These are phyloP conservation scores for Sus scrofa DNA, from an alignment of 2,113 vertebrate species.

Conservation along the genomic window DNA sequence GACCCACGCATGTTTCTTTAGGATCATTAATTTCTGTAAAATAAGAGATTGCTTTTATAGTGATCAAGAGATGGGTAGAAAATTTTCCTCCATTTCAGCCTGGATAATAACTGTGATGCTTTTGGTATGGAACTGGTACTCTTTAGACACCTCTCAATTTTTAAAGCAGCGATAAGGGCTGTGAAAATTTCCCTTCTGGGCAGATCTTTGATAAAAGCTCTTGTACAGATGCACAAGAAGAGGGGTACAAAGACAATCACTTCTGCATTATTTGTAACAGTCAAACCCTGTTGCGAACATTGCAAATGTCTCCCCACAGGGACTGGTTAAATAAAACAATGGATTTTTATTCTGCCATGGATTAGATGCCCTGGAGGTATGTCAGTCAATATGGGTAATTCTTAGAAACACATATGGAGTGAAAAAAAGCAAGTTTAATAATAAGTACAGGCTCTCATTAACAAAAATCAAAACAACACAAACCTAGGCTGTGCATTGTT, in stretches of 20 bases:
- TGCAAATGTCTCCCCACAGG: not conserved
- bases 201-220: not conserved
- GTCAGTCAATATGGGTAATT: not conserved
- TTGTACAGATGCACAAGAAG: not conserved
- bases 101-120: not conserved
- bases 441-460: not conserved
- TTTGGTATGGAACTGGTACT: not conserved
- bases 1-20: constrained; percentile 56
- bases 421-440: not conserved
- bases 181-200: not conserved
- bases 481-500: not conserved
- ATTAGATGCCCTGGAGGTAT: not conserved
- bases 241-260: not conserved
- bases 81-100: not conserved
- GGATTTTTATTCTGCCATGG: not conserved
- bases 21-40: constrained; percentile 67
- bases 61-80: not conserved
- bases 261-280: not conserved
- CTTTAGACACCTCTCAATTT: not conserved
- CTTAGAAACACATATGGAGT: not conserved
- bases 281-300: not conserved
- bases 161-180: not conserved
- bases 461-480: not conserved
- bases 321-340: not conserved
- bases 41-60: not conserved